Evolutionary conservation across 2,113 vertebrate genomes (phyloP).

Genomic region (Ranitomeya imitator): DNA sequence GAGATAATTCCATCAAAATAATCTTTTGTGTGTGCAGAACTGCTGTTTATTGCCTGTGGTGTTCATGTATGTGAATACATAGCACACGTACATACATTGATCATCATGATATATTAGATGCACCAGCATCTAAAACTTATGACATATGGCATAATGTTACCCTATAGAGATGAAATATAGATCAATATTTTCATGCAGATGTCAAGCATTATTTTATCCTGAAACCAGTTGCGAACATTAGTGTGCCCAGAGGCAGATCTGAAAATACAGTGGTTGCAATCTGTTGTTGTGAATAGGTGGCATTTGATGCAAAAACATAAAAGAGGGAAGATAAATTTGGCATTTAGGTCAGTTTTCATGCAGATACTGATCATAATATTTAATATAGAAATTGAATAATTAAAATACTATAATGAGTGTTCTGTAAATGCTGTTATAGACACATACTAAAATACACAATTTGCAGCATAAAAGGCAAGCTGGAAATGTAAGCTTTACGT

Average conservation of each 20-base stretch:
- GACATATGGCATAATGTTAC: slow-evolving; percentile 32
- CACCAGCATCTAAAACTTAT: not conserved
- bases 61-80: not conserved
- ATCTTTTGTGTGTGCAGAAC: not conserved
- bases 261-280: slow-evolving; percentile 15
- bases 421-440: not conserved
- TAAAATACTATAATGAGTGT: not conserved
- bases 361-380: not conserved
- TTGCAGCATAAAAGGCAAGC: not conserved
- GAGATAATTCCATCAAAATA: not conserved
- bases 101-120: slow-evolving; percentile 29
- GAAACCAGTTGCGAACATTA: slow-evolving; percentile 17
- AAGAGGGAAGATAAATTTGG: not conserved
- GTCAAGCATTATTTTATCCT: slow-evolving; percentile 37
- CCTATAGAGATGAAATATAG: slow-evolving; percentile 42
- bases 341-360: too few relatives aligned
- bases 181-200: slow-evolving; percentile 38
- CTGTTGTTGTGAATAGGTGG: not conserved
- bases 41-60: not conserved
- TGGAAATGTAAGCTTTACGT: not conserved
- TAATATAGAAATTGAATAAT: not conserved
- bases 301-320: not conserved
- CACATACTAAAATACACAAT: not conserved
- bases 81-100: not conserved
- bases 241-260: slow-evolving; percentile 6